Conservation (phyloP, 2,113 vertebrate species). For the Mustelus asterias region DNA sequence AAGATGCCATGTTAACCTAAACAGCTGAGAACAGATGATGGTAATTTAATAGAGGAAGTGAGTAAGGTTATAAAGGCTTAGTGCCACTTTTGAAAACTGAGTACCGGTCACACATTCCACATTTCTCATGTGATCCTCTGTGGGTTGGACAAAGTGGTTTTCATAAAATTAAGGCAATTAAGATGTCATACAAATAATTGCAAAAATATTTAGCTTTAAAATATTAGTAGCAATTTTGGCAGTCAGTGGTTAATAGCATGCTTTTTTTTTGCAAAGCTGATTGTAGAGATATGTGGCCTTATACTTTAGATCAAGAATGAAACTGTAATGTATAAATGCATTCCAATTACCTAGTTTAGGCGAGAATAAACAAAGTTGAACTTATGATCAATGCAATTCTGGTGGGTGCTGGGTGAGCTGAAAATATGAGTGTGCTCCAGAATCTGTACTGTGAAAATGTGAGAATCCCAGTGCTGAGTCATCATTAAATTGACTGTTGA, state of each 20-base stretch:
- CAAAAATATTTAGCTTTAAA: constrained; percentile 31
- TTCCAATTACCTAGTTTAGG: background rate
- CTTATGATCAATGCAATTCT: background rate
- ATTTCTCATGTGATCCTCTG: constrained; percentile 31
- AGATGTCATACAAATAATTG: background rate
- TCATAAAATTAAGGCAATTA: constrained; percentile 27
- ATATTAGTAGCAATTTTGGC: constrained; percentile 26
- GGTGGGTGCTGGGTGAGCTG: background rate
- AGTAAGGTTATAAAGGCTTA: constrained; percentile 23
- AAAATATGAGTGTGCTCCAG: background rate
- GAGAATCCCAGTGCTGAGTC: background rate
- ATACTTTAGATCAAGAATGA: constrained; percentile 11
- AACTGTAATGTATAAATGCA: background rate
- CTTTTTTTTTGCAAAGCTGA: background rate
- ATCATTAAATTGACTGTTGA: background rate
- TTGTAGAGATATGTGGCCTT: background rate
- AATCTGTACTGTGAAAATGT: background rate
- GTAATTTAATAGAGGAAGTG: constrained; percentile 35
- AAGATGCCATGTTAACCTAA: constrained; percentile 34
- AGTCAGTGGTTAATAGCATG: background rate
- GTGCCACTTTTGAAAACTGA: constrained; percentile 16
- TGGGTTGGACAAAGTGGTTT: constrained; percentile 13
- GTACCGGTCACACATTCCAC: background rate
- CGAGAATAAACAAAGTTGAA: constrained; percentile 26
- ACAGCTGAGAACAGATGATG: constrained; percentile 33